A percentile compares a stretch with the other conserved stretches of the same genome.
Evolutionary conservation across 2,888 invertebrate genomes (phyloP).

Genomic region (Deroplatys truncata): DNA sequence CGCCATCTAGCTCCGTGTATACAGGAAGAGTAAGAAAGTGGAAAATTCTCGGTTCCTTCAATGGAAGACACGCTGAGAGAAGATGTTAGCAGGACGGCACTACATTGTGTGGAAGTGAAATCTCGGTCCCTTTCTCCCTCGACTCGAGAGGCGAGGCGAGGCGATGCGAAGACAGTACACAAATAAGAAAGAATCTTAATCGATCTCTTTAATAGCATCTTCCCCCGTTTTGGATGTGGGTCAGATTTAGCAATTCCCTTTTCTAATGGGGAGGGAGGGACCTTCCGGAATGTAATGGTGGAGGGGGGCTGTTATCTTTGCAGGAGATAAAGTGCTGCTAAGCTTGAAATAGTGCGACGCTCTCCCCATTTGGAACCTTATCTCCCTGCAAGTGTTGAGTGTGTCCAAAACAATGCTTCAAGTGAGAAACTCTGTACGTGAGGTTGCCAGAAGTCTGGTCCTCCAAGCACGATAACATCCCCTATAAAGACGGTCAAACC

Average conservation of each 20-base stretch:
- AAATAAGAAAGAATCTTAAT: background rate
- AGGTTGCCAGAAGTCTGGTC: no score
- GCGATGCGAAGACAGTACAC: background rate
- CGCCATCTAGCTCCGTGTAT: no score
- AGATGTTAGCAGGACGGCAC: no score
- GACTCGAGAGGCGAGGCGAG: background rate
- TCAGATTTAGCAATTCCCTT: background rate
- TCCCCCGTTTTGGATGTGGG: background rate
- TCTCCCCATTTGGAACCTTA: background rate
- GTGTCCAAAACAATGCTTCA: background rate
- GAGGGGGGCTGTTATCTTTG: background rate
- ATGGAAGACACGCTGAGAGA: no score
- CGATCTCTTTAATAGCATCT: background rate
- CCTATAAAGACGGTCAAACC: no score
- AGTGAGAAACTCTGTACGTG: no score
- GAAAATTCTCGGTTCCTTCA: no score
- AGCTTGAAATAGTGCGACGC: background rate
- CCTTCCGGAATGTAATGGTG: background rate
- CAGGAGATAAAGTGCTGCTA: background rate
- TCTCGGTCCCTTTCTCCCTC: background rate
- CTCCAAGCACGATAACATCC: no score
- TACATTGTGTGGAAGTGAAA: background rate
- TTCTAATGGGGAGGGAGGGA: background rate
- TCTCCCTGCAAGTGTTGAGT: background rate
- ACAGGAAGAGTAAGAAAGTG: no score